Evolutionary conservation across 2,888 invertebrate species (phyloP), one percentile per base, ranked within the genome.

Genomic region (Sericinus montela): DNA sequence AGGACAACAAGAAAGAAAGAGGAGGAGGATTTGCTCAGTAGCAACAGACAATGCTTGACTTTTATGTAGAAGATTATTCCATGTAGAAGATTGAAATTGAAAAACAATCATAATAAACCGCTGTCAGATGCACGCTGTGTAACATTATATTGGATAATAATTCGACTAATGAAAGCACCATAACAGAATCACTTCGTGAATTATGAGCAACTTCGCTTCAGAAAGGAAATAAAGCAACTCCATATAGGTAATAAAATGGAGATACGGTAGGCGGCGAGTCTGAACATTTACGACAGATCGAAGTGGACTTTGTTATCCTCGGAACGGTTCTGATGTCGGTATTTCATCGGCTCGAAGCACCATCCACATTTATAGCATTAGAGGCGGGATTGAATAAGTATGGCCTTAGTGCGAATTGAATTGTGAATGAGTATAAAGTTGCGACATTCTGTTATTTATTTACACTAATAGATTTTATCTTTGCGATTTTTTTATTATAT

Each of bases 201-300:
- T 48, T 34, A 48, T 34, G 48, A 36, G 32, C 48, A 7, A 34
- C 28, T 39, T 32, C 48, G 43, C 28, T 39, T 37, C 28, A 11
- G 15, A 48, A 48, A 34, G 44, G 48, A 48, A 48, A 48, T 48
- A 48, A 48, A 48, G 16, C 19, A 15, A 8, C 9, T 38, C 38
- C 34, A 25, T 48, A 48, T 38, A 44, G 44, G 34, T 39, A 43
- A 48, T 48, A 48, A 44, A 47, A 48, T 16, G 34, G 8, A 32
- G 44, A 44, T 48, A 48, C 38, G 39, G 38, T 38, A 38, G 43
- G 48, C 48, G 48, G 47, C 19, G 41, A 36, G 19, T 36, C 28
- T 41, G 36, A 41, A 42, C 47, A 42, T 48, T 48, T 48, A 48
- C 48, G 43, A 48, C 38, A 28, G 13, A 48, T 43, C 48, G 38